Evolutionary conservation across 1,140 invertebrate species (phyloP).

Genomic region (Drosophila asahinai): DNA sequence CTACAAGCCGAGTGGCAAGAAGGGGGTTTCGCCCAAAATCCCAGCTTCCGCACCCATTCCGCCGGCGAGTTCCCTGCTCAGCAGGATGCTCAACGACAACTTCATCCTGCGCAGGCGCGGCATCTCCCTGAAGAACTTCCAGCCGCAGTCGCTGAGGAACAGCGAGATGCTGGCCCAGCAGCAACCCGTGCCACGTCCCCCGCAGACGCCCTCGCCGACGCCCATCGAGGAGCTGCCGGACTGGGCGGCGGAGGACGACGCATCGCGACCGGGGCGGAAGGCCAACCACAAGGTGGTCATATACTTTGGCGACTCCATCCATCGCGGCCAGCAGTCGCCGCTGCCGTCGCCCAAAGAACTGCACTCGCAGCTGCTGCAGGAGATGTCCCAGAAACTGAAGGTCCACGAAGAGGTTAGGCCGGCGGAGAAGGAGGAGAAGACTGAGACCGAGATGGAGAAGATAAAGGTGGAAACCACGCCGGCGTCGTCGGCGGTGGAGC

Average conservation of each 20-base stretch:
- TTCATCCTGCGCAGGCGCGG: slow-evolving; percentile 85
- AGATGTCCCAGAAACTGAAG: slow-evolving; percentile 75
- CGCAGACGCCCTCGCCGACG: slow-evolving; percentile 75
- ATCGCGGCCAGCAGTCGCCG: slow-evolving; percentile 55
- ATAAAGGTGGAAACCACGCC: slow-evolving; percentile 5
- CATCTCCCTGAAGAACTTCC: slow-evolving; percentile 78
- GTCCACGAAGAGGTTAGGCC: slow-evolving; percentile 25
- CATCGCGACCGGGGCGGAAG: slow-evolving; percentile 39
- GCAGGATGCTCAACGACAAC: slow-evolving; percentile 84
- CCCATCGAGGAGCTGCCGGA: slow-evolving; percentile 73
- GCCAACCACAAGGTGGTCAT: slow-evolving; percentile 89
- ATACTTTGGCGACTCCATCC: slow-evolving; percentile 89
- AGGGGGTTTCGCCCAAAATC: slow-evolving; percentile 14
- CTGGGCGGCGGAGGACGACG: slow-evolving; percentile 45
- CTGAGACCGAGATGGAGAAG: not conserved
- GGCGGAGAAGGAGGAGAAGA: not conserved
- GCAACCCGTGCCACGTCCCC: slow-evolving; percentile 56
- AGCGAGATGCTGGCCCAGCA: slow-evolving; percentile 73
- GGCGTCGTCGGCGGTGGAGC: slow-evolving; percentile 1
- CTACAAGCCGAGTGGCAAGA: slow-evolving; percentile 73
- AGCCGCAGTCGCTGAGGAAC: slow-evolving; percentile 78
- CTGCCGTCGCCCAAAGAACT: slow-evolving; percentile 55
- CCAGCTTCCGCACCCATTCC: not conserved
- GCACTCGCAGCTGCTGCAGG: slow-evolving; percentile 68
- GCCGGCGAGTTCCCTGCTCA: slow-evolving; percentile 55